These are phyloP conservation scores for Volucella bombylans DNA, from an alignment of 2,888 invertebrate genomes.

Conservation along the genomic window DNA sequence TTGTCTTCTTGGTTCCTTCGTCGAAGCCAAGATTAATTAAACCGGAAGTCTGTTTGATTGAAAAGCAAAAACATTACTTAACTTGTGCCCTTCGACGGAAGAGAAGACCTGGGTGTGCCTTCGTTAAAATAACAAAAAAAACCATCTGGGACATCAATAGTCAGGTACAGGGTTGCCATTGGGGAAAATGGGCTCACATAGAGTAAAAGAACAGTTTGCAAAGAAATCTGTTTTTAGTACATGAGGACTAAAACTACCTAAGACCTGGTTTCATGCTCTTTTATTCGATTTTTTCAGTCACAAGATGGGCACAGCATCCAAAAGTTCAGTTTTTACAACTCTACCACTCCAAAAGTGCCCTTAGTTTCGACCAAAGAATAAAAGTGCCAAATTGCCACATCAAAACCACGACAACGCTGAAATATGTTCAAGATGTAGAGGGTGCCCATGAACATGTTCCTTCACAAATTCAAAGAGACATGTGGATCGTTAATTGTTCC, in stretches of 20 bases:
- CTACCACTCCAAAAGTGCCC: too few species aligned
- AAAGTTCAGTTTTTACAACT: too few species aligned
- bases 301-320: too few species aligned
- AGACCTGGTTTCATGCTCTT: too few species aligned
- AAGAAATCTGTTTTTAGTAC: too few species aligned
- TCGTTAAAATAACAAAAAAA: constrained; percentile 22
- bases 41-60: constrained; percentile 73
- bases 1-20: background rate
- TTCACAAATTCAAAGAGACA: constrained; percentile 68
- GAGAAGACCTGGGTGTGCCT: constrained; percentile 45
- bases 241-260: too few species aligned
- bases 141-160: constrained; percentile 28
- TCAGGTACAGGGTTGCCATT: background rate
- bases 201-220: too few species aligned
- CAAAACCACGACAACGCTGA: too few species aligned
- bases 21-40: constrained; percentile 68
- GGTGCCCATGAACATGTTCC: constrained; percentile 68
- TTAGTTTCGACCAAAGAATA: too few species aligned
- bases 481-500: constrained; percentile 73
- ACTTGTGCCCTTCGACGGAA: constrained; percentile 26
- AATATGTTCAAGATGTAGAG: constrained; percentile 33
- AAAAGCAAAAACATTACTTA: constrained; percentile 58
- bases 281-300: too few species aligned
- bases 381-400: too few species aligned
- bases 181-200: too few species aligned